Base-by-base conservation (phyloP, 2,888 invertebrate genomes). In the Hyppa rectilinea region DNA sequence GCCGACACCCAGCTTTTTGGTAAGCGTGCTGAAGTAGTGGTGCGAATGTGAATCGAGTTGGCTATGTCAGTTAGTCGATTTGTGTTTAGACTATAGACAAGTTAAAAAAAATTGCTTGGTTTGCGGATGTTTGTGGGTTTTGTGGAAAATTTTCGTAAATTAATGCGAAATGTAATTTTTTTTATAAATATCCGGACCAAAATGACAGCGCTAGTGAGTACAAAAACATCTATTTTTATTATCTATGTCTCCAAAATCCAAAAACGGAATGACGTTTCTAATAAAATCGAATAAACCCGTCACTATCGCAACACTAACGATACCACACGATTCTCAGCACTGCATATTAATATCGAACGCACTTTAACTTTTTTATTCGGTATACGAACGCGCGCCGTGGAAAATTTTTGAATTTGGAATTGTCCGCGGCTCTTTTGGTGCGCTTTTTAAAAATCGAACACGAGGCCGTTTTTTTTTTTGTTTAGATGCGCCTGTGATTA, bases 1-100 rank as follows among this genome's bases (percentile, higher is more conserved):
- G n/a, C 89, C 89, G 87, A 92, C 92, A 91, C 92, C 91, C 91
- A 81, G 88, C 88, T 88, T 93, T 93, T 93, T 90, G 92, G 91
- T 87, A 87, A 89, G 86, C 83, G 82, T 85, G 76, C 45, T 77
- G 67, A 47, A 75, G 38, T 82, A 85, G 85, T 85, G 85, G 71
- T 82, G 85, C 77, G 85, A 85, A 75, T 61, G 23, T 58, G 49
- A 65, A 65, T 68, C 62, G 80, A 64, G 40, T 50, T 23, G 12
- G 20, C 38, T 49, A 14, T 9, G 29, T 9, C 23, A 2, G 67
- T 71, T 81, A 62, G 55, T 71, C 74, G 82, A 73, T 72, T 75
- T 47, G 14, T 67, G 7, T 29, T 40, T 34, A 4, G 2, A 47
- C 17, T 9, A 59, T 59, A 47, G 59, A 59, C 31, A 17, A 10